A percentile compares a stretch with the other conserved stretches of the same genome.
Evolutionary conservation across 2,797 vertebrate species (phyloP).

Genomic region (Propithecus deckenii): DNA sequence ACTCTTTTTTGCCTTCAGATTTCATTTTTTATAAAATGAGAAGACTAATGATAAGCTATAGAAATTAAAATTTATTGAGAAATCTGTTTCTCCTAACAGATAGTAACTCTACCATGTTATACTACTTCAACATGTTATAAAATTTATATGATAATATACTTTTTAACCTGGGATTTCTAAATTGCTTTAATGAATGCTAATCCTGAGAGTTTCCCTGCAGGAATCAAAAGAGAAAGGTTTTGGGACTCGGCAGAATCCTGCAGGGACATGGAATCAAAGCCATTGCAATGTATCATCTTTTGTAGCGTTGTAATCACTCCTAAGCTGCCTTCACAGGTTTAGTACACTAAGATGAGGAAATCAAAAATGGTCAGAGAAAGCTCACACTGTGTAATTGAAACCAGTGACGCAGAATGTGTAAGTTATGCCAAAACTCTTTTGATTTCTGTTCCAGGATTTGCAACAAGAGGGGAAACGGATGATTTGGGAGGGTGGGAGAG

Average conservation of each 20-base stretch:
- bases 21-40: constrained; percentile 33
- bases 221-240: constrained; percentile 56
- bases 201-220: constrained; percentile 61
- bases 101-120: neutral
- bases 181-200: constrained; percentile 49
- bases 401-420: neutral
- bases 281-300: constrained; percentile 30
- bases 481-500: constrained; percentile 1
- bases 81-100: constrained; percentile 46
- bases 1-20: constrained; percentile 38
- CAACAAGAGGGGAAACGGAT: neutral
- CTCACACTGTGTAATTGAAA: neutral
- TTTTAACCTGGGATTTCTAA: constrained; percentile 52
- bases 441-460: constrained; percentile 29
- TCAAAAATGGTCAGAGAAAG: constrained; percentile 50
- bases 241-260: constrained; percentile 40
- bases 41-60: constrained; percentile 28
- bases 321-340: constrained; percentile 51
- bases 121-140: neutral
- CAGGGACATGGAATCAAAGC: constrained; percentile 7
- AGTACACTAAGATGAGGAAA: constrained; percentile 37
- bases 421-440: constrained; percentile 34
- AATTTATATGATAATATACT: constrained; percentile 32
- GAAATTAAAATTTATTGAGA: constrained; percentile 45
- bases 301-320: constrained; percentile 28